Evolutionary conservation across 2,797 vertebrate genomes (phyloP), one percentile per base, ranked within the genome.

Genomic region (Acipenser transmontanus): DNA sequence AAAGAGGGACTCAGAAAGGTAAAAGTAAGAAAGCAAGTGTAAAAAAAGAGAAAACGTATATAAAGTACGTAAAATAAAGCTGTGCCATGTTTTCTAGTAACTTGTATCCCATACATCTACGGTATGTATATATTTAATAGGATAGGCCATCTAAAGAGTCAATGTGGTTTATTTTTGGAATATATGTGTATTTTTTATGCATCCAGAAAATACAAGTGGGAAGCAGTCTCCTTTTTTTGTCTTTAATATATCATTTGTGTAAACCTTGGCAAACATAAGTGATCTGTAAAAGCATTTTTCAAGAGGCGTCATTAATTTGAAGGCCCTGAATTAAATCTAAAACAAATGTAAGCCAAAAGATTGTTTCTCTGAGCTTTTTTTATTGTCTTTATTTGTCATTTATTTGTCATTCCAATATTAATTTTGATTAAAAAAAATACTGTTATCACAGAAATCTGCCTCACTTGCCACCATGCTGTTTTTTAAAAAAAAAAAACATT

Each of bases 41-140:
- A 75, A 71, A 69, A 70, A 13, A 64, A 69, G 0, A 69, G 74
- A 78, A 77, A 80, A 79, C 77, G 78, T 77, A n/a, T 57, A 7
- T 2, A 57, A 57, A 14, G 11, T n/a, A 57, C n/a, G 11, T 57
- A 57, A 57, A 57, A 57, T 57, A 57, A 11, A 57, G 9, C 34
- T 7, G 54, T 5, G 12, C 54, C 7, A 13, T n/a, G 54, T 57
- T 57, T 57, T n/a, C 12, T 57, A 57, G 9, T 11, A n/a, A n/a
- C 7, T 57, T 57, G 54, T 57, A 12, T 8, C 12, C 50, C 12
- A 52, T 52, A 52, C 6, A 52, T 52, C 8, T 52, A 83, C 87
- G 85, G 83, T 81, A 52, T 52, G 12, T 52, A 7, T 52, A 52
- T 52, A 52, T 52, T 8, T 52, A 52, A 34, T 34, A 34, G 34